These are phyloP conservation scores for Acanthosepion lycidas DNA, from an alignment of 2,888 invertebrate genomes.

Conservation along the genomic window DNA sequence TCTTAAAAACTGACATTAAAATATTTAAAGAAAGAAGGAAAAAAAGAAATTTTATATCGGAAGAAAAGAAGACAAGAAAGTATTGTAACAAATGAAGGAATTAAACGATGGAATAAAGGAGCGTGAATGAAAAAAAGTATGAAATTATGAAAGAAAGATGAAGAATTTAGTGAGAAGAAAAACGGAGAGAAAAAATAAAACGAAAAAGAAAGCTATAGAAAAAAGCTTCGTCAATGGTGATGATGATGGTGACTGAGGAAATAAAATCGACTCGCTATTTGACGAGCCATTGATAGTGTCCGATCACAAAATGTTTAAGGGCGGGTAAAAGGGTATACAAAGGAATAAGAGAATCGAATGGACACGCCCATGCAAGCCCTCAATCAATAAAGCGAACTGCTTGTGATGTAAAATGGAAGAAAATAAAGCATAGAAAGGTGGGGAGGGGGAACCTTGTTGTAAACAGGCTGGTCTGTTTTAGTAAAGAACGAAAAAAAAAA, in stretches of 20 bases:
- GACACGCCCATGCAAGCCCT: neutral
- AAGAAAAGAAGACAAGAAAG: no score
- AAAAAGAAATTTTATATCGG: no score
- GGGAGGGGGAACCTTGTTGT: accelerated
- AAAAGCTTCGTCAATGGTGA: neutral
- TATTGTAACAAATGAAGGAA: no score
- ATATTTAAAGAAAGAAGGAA: no score
- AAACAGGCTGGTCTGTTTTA: neutral
- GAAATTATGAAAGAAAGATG: no score
- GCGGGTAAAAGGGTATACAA: neutral
- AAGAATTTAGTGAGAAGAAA: neutral
- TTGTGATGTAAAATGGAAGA: neutral
- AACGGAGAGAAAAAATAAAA: neutral
- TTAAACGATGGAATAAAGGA: no score
- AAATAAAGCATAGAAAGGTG: neutral
- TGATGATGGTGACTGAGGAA: neutral
- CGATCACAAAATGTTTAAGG: neutral
- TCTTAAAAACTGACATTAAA: no score
- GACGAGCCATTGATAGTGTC: neutral
- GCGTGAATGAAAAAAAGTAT: no score
- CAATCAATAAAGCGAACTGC: neutral
- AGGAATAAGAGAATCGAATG: neutral
- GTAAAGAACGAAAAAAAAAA: neutral
- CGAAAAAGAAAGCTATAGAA: neutral
- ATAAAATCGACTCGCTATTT: neutral